Base-by-base conservation (phyloP, 2,113 vertebrate species). In the Syngnathoides biaculeatus region DNA sequence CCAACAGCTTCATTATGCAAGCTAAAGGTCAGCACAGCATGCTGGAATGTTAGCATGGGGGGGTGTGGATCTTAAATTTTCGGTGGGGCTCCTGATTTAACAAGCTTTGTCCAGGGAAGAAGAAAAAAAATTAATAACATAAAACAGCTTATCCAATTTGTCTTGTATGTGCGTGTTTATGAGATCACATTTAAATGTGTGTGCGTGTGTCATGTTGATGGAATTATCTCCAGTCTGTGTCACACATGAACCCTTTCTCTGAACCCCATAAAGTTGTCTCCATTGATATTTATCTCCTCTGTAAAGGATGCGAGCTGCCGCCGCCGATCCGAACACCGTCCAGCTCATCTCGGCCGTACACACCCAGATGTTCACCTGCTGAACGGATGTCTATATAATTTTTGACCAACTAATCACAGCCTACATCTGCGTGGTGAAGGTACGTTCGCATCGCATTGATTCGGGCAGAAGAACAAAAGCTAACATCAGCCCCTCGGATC, bases 1-100 rank as follows among this genome's bases (percentile, higher is more conserved):
- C 83, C 77, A 85, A 80, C 69, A 65, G 81, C 87, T 89, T 89
- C 84, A 92, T 92, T 90, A 87, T 83, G 77, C 66, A 82, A 75
- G 87, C 79, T 87, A 91, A 87, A 88, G 87, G 86, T 91, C 88
- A 89, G 76, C 72, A 67, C 26, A 65, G 73, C 67, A 47, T 53
- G 72, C 53, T 59, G 73, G 84, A 64, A 75, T 75, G 77, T 83
- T 74, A 84, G 80, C 73, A 47, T 26, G 52, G 75, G 79, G 77
- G 52, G 53, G n/a, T 20, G 26, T 22, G 13, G 12, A 56, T 79
- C 73, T 78, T 80, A 71, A 85, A 84, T 78, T 69, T 74, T 81
- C 75, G 72, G 69, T 69, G 75, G 66, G 66, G 61, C 65, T 77
- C 58, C 74, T 78, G 74, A 83, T 85, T 88, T 83, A 83, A 73